Conservation (phyloP, 2,113 vertebrate genomes). For the Aspidoscelis tigris region DNA sequence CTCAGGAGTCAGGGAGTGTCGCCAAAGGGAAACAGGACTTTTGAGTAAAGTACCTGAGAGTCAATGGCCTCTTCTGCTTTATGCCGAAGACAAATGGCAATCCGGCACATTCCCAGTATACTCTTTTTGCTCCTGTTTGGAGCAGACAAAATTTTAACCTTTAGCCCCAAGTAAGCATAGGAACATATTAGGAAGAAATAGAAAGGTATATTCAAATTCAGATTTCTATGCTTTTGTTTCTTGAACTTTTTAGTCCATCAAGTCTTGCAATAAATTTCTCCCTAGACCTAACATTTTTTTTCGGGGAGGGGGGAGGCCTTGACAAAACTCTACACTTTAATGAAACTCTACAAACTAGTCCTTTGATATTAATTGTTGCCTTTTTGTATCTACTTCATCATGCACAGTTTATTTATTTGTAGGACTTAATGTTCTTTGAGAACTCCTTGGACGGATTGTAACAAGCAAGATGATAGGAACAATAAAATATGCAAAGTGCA, state of each 20-base stretch:
- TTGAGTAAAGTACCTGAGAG: no score
- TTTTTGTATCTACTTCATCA: constrained; percentile 61
- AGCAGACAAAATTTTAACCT: no score
- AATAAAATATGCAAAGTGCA: constrained; percentile 73
- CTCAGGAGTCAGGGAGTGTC: no score
- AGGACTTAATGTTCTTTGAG: constrained; percentile 86
- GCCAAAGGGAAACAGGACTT: no score
- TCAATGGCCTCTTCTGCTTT: no score
- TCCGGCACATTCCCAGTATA: no score
- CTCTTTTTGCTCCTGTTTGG: no score
- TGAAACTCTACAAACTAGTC: constrained; percentile 51
- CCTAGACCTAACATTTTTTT: constrained; percentile 36
- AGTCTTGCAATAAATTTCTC: constrained; percentile 25
- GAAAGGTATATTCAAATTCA: no score
- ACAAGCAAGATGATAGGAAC: constrained; percentile 67
- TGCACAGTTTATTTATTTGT: constrained; percentile 73
- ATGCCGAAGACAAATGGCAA: no score
- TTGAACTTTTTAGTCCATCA: constrained; percentile 20
- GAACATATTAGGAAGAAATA: no score
- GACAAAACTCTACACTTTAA: constrained; percentile 15
- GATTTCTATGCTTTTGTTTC: neutral
- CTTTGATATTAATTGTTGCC: constrained; percentile 63
- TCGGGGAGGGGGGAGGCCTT: neutral
- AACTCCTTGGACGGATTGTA: constrained; percentile 80
- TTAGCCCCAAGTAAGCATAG: no score